Conservation (phyloP, 2,113 vertebrate genomes). For the Grus americana region DNA sequence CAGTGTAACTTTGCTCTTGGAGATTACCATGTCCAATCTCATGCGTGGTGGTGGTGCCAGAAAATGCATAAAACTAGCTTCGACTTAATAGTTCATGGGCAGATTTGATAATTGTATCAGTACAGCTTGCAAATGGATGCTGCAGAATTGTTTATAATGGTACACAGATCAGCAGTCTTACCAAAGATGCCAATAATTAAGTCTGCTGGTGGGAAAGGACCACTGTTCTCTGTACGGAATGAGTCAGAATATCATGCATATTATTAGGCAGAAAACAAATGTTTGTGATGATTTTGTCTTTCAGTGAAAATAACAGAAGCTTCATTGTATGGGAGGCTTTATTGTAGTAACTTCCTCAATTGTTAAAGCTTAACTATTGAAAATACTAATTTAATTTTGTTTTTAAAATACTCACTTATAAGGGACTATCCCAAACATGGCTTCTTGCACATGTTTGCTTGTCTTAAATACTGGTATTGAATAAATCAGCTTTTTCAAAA, state of each 20-base stretch:
- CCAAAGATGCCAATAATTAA: background rate
- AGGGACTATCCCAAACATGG: background rate
- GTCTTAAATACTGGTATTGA: background rate
- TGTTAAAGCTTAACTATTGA: background rate
- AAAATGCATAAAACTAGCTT: background rate
- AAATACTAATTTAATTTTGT: background rate
- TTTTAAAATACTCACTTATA: background rate
- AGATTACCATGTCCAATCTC: background rate
- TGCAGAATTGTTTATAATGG: background rate
- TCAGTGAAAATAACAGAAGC: background rate
- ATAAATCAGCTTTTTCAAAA: background rate
- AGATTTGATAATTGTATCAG: background rate
- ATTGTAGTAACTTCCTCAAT: background rate
- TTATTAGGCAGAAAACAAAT: conserved; percentile 19
- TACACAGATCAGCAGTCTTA: background rate
- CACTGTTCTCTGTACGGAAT: background rate
- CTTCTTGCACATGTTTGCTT: background rate
- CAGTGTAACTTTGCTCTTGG: background rate
- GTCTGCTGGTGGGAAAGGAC: background rate
- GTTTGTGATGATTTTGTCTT: conserved; percentile 23
- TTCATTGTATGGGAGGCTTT: background rate
- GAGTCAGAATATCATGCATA: background rate
- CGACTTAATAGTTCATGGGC: background rate
- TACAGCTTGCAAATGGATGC: background rate
- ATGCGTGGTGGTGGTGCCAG: background rate